Conservation (phyloP, 2,888 invertebrate species). For the Mesopsocus fuscifrons region DNA sequence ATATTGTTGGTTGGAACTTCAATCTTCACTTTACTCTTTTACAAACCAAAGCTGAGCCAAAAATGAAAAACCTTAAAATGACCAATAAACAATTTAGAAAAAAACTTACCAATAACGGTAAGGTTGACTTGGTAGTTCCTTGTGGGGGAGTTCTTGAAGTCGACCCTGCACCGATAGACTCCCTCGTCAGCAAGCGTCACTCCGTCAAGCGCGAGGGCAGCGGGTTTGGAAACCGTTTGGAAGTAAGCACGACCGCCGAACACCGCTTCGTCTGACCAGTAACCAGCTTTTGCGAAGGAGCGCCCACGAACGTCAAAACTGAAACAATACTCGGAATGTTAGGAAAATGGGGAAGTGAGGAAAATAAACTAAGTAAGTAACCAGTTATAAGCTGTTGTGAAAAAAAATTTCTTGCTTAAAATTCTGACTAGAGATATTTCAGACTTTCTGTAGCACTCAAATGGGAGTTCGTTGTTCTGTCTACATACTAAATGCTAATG, state of each 20-base stretch:
- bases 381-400: too few relatives aligned
- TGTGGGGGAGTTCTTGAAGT: slow-evolving; percentile 32
- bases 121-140: slow-evolving; percentile 32
- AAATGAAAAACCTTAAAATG: too few relatives aligned
- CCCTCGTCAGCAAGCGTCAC: slow-evolving; percentile 18
- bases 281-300: slow-evolving; percentile 27
- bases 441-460: too few relatives aligned
- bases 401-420: too few relatives aligned
- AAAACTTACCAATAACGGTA: slow-evolving; percentile 31
- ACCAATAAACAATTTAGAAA: too few relatives aligned
- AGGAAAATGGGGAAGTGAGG: background rate
- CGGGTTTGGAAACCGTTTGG: slow-evolving; percentile 21
- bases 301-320: slow-evolving; percentile 33
- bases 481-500: too few relatives aligned
- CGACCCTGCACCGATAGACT: slow-evolving; percentile 31
- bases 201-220: slow-evolving; percentile 11
- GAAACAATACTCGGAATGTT: slow-evolving; percentile 14
- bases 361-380: background rate
- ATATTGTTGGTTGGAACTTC: too few relatives aligned
- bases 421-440: too few relatives aligned
- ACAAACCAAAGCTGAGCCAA: too few relatives aligned
- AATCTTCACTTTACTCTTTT: too few relatives aligned
- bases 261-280: slow-evolving; percentile 30
- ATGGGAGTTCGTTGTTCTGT: too few relatives aligned
- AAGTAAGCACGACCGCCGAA: slow-evolving; percentile 31